phyloP scores from a whole-genome alignment of 1,140 invertebrate species.

The Drosophila erecta region DNA sequence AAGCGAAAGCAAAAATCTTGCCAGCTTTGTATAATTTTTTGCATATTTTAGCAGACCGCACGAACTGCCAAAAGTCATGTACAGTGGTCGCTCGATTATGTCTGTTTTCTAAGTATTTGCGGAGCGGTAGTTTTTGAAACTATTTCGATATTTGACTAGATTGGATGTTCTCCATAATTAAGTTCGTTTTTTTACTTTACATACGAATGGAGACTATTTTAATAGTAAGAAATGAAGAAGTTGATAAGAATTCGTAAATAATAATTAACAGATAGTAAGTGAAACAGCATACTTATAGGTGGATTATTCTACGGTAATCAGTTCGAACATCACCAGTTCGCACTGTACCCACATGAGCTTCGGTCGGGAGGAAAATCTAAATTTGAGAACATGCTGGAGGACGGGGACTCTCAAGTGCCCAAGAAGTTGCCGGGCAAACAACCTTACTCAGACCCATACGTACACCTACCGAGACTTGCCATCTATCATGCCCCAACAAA shows the following conservation, averaged over 20 bases:
- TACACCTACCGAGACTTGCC: slow-evolving; percentile 73
- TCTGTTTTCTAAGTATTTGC: too few relatives aligned
- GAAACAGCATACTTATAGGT: not conserved
- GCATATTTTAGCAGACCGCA: slow-evolving; percentile 41
- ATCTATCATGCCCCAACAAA: slow-evolving; percentile 73
- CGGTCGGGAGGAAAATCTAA: slow-evolving; percentile 51
- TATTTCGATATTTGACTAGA: not conserved
- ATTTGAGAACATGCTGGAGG: slow-evolving; percentile 62
- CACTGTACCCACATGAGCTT: slow-evolving; percentile 29
- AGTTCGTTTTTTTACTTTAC: not conserved
- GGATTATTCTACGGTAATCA: not conserved
- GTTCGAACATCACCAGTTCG: slow-evolving; percentile 9
- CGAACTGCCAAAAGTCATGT: not conserved
- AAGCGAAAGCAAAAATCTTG: slow-evolving; percentile 51
- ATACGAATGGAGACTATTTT: too few relatives aligned
- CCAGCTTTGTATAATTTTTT: slow-evolving; percentile 50
- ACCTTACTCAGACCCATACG: slow-evolving; percentile 1
- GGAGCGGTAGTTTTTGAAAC: not conserved
- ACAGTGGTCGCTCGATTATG: slow-evolving; percentile 4
- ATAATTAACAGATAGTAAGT: not conserved
- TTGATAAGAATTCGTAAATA: not conserved
- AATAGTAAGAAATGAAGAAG: too few relatives aligned
- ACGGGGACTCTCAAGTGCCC: slow-evolving; percentile 55
- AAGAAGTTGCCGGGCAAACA: slow-evolving; percentile 44
- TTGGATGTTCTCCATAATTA: not conserved